Base-by-base conservation (phyloP, 2,888 invertebrate genomes). In the Sabatieria punctata region DNA sequence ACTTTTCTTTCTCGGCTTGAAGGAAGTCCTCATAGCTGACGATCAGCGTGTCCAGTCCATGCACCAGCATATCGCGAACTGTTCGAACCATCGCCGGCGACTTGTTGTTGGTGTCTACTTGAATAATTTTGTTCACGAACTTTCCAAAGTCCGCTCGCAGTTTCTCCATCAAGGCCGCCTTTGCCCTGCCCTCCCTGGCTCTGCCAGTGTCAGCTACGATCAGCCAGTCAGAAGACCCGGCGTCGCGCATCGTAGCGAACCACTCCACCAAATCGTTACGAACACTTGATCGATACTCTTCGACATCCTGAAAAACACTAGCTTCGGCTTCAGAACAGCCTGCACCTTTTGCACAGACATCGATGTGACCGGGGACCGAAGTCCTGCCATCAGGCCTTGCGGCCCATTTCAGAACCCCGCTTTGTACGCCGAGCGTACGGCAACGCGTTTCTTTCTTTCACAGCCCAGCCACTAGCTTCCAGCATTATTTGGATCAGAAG, bases 241-340 rank as follows among this genome's bases (percentile, higher is more conserved):
- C 37, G 18, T 37, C 37, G 8, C 37, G 37, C 38, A 54, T 23
- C 41, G 49, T 52, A 3, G 60, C 55, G 46, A 61, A 61, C 61
- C 61, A 61, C 52, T 61, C 61, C 11, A 56, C 55, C 13, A 62
- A 54, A 37, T 55, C 53, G 38, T 59, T 59, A 1, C 59, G 54
- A 1, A 59, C 55, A 25, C 46, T 52, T 4, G 52, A 43, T 25
- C 58, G 51, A 50, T 61, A 61, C 42, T 61, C 61, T 24, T 61
- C 61, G 0, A 54, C 55, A 19, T 52, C 53, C 60, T 60, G 24
- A 8, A 54, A 54, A 22, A 4, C 19, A 23, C 13, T 15, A n/a
- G 19, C 36, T 19, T 19, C 36, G 4, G 4, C 4, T 19, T 19
- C 4, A n/a, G 6, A n/a, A 4, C n/a, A 4, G 18, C 36, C 6